Conservation (phyloP, 2,113 vertebrate genomes). For the Macrotis lagotis region DNA sequence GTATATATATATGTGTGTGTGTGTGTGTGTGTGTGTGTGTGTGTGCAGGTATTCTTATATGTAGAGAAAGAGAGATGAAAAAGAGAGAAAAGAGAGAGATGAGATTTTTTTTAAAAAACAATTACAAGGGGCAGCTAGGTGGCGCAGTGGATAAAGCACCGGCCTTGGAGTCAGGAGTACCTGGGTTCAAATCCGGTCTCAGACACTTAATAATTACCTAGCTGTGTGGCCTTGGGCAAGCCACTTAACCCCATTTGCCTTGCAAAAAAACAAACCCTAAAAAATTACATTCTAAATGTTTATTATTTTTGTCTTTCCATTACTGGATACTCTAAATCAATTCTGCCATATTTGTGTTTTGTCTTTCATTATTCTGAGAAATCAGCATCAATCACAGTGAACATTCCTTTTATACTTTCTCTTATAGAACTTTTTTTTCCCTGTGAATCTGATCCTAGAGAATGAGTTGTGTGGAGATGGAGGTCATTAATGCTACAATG, state of each 20-base stretch:
- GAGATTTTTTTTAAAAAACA: too few species aligned
- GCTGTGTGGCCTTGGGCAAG: too few species aligned
- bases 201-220: too few species aligned
- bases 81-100: too few species aligned
- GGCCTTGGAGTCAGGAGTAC: too few species aligned
- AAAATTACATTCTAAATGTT: background rate
- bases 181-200: too few species aligned
- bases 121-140: too few species aligned
- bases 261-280: too few species aligned
- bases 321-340: slow-evolving; percentile 67
- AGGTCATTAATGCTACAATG: background rate
- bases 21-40: background rate
- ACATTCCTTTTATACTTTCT: background rate
- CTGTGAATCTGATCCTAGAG: background rate
- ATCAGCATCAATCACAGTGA: background rate
- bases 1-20: background rate
- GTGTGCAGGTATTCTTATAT: background rate
- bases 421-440: background rate
- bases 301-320: slow-evolving; percentile 65
- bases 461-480: background rate
- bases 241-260: too few species aligned
- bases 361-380: background rate
- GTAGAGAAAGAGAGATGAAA: background rate
- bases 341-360: background rate
- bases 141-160: too few species aligned